A percentile compares a stretch with the other conserved stretches of the same genome.
Conservation (phyloP, 2,888 invertebrate species). For the Cordilura impudica region DNA sequence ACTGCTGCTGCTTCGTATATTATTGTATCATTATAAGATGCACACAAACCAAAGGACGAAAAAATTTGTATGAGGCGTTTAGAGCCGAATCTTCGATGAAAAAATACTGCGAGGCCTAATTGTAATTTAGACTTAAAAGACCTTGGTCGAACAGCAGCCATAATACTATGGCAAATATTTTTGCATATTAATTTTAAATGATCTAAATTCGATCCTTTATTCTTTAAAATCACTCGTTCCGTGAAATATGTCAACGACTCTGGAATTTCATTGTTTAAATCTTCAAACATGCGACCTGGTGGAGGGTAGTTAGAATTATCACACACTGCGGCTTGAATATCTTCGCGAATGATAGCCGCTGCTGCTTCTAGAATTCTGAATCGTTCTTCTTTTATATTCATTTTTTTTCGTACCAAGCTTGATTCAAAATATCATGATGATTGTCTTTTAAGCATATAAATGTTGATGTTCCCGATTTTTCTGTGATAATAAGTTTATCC, state of each 20-base stretch:
- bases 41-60: too few relatives aligned
- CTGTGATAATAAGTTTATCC: conserved; percentile 26
- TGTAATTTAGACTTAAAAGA: too few relatives aligned
- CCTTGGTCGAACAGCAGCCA: background rate
- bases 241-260: too few relatives aligned
- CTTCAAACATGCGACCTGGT: conserved; percentile 25
- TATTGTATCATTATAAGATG: background rate
- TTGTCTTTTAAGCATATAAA: conserved; percentile 23
- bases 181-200: conserved; percentile 8
- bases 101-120: too few relatives aligned
- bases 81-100: too few relatives aligned
- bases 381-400: conserved; percentile 38
- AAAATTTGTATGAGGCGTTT: too few relatives aligned
- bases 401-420: too few relatives aligned
- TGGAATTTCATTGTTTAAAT: conserved; percentile 19
- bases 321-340: conserved; percentile 48
- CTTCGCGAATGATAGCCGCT: conserved; percentile 45
- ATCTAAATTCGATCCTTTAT: conserved; percentile 9
- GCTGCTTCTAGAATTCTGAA: conserved; percentile 27
- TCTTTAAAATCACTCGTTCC: conserved; percentile 5
- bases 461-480: conserved; percentile 37
- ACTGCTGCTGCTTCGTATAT: background rate
- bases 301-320: conserved; percentile 37
- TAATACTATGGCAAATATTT: conserved; percentile 1
- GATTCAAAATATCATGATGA: conserved; percentile 26